These are phyloP conservation scores for Brachionus rotundiformis DNA, from an alignment of 1,140 invertebrate genomes.

Conservation along the genomic window DNA sequence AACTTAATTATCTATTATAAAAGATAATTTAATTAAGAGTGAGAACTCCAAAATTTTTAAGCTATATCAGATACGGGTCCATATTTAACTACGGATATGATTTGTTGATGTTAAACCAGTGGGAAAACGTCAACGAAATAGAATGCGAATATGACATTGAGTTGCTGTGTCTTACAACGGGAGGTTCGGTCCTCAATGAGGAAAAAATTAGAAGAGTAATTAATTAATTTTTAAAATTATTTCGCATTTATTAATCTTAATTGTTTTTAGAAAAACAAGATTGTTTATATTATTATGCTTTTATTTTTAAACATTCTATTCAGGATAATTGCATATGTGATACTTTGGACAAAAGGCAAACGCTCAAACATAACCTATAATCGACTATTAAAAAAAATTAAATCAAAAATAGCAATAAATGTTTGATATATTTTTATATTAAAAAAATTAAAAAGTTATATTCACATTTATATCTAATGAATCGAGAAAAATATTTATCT, in stretches of 20 bases:
- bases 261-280: constrained; percentile 8
- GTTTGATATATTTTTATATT: constrained; percentile 24
- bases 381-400: not conserved
- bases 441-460: too few species aligned
- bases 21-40: not conserved
- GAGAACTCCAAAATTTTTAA: not conserved
- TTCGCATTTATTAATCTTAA: not conserved
- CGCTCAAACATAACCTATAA: not conserved
- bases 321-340: not conserved
- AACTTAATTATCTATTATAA: not conserved
- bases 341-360: constrained; percentile 24
- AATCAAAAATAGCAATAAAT: not conserved
- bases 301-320: not conserved
- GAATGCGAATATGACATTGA: constrained; percentile 51
- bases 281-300: not conserved
- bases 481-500: too few species aligned
- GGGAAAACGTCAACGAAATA: constrained; percentile 42
- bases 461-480: too few species aligned
- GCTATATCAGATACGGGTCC: constrained; percentile 18
- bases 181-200: not conserved
- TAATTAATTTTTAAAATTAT: not conserved
- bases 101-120: constrained; percentile 38
- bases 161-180: not conserved
- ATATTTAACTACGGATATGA: constrained; percentile 38
- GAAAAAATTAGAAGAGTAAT: not conserved